These are phyloP conservation scores for Clostera curtula DNA, from an alignment of 2,888 invertebrate species.

Conservation along the genomic window DNA sequence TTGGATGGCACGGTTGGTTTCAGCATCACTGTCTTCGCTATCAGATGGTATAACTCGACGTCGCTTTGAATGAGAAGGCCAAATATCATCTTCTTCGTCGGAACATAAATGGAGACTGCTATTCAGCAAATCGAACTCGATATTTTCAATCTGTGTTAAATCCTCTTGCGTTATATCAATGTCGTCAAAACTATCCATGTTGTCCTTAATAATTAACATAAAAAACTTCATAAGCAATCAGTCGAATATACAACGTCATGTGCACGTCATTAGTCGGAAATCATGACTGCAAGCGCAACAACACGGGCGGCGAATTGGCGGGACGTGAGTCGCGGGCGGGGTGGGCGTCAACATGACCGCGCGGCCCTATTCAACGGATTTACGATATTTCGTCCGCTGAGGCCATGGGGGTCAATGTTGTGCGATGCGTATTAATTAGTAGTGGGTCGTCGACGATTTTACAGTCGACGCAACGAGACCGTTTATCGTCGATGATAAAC, in stretches of 20 bases:
- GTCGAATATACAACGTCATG: neutral
- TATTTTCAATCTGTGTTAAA: slow-evolving; percentile 7
- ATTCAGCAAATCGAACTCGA: slow-evolving; percentile 5
- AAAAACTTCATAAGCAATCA: neutral
- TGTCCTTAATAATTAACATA: neutral
- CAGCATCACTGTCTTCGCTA: slow-evolving; percentile 3
- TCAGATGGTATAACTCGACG: slow-evolving; percentile 4
- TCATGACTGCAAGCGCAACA: neutral
- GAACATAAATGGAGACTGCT: slow-evolving; percentile 6
- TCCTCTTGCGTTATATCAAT: slow-evolving; percentile 8
- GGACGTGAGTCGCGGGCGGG: too few species aligned
- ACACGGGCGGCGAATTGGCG: too few species aligned
- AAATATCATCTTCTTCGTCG: slow-evolving; percentile 9
- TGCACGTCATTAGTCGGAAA: neutral
- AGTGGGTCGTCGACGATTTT: too few species aligned
- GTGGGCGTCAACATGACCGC: too few species aligned
- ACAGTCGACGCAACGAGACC: too few species aligned
- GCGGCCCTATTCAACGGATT: too few species aligned
- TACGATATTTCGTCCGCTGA: too few species aligned
- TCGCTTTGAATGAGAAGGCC: slow-evolving; percentile 1
- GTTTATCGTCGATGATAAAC: too few species aligned
- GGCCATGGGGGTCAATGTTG: too few species aligned
- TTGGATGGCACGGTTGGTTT: slow-evolving; percentile 6
- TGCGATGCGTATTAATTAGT: too few species aligned
- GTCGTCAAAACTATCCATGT: slow-evolving; percentile 6